A percentile compares a stretch with the other conserved stretches of the same genome.
phyloP scores from a whole-genome alignment of 2,113 vertebrate genomes.

The Dermatemys mawii region DNA sequence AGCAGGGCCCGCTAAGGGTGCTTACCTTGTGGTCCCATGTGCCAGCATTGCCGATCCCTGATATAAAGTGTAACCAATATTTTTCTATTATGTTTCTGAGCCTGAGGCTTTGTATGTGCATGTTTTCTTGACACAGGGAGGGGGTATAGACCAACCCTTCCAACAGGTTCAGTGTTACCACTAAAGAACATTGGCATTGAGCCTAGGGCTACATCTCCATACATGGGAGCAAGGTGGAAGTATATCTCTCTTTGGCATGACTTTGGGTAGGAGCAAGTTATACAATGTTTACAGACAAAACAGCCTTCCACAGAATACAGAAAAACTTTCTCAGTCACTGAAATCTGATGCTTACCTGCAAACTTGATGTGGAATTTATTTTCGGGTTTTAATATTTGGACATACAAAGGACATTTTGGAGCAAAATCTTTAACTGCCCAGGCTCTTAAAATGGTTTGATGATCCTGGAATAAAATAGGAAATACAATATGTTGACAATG shows the following conservation, averaged over 20 bases:
- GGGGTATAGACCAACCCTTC: background rate
- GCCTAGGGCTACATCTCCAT: background rate
- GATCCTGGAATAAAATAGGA: constrained; percentile 84
- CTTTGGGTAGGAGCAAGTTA: background rate
- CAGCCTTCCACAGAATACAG: background rate
- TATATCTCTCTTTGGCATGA: background rate
- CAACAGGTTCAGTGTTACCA: background rate
- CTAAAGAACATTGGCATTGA: background rate
- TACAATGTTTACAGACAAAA: background rate
- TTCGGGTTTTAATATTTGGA: constrained; percentile 96
- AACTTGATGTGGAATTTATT: constrained; percentile 99
- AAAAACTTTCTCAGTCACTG: background rate
- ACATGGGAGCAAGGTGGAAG: background rate
- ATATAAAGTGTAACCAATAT: background rate
- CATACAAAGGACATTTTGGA: constrained; percentile 95
- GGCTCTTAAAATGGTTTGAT: constrained; percentile 96
- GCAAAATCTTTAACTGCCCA: constrained; percentile 99
- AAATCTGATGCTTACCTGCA: constrained; percentile 84
- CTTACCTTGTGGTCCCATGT: no score
- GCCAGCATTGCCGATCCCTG: no score
- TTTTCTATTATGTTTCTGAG: background rate
- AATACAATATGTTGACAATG: background rate
- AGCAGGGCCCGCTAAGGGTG: no score
- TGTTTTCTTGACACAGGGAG: background rate
- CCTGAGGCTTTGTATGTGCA: background rate